Percentiles rank a stretch among this genome's conserved stretches.
Evolutionary conservation across 2,888 invertebrate genomes (phyloP).

Genomic region (Cephus rjabovi): DNA sequence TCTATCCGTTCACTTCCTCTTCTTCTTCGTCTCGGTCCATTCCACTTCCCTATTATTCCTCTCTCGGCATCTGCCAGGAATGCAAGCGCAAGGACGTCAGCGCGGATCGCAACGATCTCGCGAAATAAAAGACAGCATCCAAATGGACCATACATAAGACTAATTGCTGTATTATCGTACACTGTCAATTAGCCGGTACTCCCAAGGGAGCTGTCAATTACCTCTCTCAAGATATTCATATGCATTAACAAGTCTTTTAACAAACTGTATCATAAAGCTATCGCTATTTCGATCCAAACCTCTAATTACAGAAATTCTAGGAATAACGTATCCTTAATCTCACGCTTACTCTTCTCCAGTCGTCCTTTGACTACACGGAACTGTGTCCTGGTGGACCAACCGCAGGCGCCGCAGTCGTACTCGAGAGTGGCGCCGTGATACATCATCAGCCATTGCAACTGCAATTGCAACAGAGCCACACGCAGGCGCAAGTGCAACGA

Average conservation of each 20-base stretch:
- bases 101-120: neutral
- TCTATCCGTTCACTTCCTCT: conserved; percentile 31
- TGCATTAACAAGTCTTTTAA: neutral
- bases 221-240: neutral
- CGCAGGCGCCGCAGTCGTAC: conserved; percentile 69
- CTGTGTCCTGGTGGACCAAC: conserved; percentile 75
- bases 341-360: conserved; percentile 69
- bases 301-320: neutral
- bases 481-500: conserved; percentile 73
- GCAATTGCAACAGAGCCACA: conserved; percentile 68
- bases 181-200: neutral
- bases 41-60: conserved; percentile 15
- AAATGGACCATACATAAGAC: neutral
- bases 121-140: neutral
- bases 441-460: conserved; percentile 69
- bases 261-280: neutral
- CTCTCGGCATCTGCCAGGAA: neutral
- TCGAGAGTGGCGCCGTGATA: conserved; percentile 65
- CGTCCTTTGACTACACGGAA: conserved; percentile 90
- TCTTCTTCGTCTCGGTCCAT: conserved; percentile 8
- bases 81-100: neutral
- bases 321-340: neutral
- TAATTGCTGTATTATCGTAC: neutral
- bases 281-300: neutral
- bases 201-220: neutral